Percentiles rank a stretch among this genome's conserved stretches.
These are phyloP conservation scores for Eupithecia centaureata DNA, from an alignment of 2,888 invertebrate species.

Conservation along the genomic window DNA sequence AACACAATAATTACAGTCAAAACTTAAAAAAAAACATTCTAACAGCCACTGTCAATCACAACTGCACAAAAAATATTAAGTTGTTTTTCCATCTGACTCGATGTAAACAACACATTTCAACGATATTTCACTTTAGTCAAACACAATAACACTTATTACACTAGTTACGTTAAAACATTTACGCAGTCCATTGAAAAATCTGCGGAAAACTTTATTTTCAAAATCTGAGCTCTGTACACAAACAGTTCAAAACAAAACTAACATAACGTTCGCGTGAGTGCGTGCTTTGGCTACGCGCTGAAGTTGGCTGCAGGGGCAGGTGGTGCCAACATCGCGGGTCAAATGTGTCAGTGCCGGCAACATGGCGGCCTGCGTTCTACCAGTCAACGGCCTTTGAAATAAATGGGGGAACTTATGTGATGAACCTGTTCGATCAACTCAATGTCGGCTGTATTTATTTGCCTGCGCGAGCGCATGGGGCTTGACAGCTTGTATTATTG, in stretches of 20 bases:
- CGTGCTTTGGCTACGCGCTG: slow-evolving; percentile 63
- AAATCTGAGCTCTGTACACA: slow-evolving; percentile 38
- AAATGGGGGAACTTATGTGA: slow-evolving; percentile 61
- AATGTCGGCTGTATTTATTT: slow-evolving; percentile 37
- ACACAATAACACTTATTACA: slow-evolving; percentile 37
- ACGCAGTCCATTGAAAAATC: slow-evolving; percentile 63
- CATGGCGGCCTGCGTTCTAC: slow-evolving; percentile 47
- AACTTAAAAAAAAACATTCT: slow-evolving; percentile 16
- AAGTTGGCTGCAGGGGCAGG: slow-evolving; percentile 61
- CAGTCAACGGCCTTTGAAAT: slow-evolving; percentile 71
- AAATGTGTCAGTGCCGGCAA: slow-evolving; percentile 46
- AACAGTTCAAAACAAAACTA: slow-evolving; percentile 74
- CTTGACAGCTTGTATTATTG: not conserved
- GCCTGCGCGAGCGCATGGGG: slow-evolving; percentile 46
- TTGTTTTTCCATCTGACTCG: slow-evolving; percentile 15
- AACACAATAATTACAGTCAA: slow-evolving; percentile 26
- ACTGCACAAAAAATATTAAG: slow-evolving; percentile 75
- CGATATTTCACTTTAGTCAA: slow-evolving; percentile 35
- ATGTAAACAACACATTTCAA: slow-evolving; percentile 12
- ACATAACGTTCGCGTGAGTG: slow-evolving; percentile 71
- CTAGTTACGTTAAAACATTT: slow-evolving; percentile 37
- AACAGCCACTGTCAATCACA: slow-evolving; percentile 60
- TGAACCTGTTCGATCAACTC: slow-evolving; percentile 62
- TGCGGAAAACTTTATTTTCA: slow-evolving; percentile 28
- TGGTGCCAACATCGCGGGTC: slow-evolving; percentile 55